A percentile compares a stretch with the other conserved stretches of the same genome.
Evolutionary conservation across 2,113 vertebrate genomes (phyloP).

Genomic region (Paradisaea rubra): DNA sequence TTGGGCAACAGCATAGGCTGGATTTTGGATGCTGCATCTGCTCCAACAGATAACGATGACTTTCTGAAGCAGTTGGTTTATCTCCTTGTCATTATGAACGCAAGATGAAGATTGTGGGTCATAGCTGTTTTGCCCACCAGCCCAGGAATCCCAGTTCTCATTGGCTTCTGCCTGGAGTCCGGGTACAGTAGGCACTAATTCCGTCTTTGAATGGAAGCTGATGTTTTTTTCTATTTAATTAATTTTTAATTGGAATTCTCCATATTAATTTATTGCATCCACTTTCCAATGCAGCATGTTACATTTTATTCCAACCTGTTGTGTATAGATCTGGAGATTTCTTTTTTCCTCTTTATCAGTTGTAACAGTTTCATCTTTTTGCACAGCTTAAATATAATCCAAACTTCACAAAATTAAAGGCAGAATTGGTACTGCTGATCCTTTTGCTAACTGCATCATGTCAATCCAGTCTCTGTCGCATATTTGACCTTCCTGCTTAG

Average conservation of each 20-base stretch:
- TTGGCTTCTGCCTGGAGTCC: neutral
- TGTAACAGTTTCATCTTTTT: neutral
- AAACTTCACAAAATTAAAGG: neutral
- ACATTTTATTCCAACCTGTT: neutral
- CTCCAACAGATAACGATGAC: neutral
- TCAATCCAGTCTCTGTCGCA: neutral
- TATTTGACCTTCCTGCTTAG: conserved; percentile 38
- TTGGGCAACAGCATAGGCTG: neutral
- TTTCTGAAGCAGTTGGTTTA: neutral
- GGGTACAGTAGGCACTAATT: neutral
- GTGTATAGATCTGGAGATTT: neutral
- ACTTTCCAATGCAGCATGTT: neutral
- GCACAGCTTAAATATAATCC: neutral
- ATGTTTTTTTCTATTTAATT: neutral
- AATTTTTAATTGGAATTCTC: neutral
- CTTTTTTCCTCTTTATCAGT: neutral
- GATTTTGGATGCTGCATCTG: neutral
- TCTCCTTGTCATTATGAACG: neutral
- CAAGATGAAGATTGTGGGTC: neutral
- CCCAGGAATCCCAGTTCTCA: neutral
- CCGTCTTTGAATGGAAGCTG: neutral
- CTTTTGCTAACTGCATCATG: neutral
- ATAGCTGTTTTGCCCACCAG: neutral
- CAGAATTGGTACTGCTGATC: neutral
- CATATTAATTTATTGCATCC: neutral